Base-by-base conservation (phyloP, 2,113 vertebrate species). In the Haplochromis vanheusdeni region DNA sequence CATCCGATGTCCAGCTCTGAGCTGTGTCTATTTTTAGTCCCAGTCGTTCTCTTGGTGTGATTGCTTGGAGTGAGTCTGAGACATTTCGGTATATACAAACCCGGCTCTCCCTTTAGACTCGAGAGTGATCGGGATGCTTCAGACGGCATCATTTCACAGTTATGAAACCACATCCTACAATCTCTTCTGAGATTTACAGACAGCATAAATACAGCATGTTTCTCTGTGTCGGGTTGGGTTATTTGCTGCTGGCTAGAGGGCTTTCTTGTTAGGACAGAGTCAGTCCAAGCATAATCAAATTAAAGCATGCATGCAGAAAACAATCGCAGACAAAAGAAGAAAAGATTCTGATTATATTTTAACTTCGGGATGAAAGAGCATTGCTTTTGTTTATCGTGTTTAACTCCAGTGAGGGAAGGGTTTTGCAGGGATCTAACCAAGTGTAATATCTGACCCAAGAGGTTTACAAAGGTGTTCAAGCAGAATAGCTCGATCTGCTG, bases 21-120 rank as follows among this genome's bases (percentile, higher is more conserved):
- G 91, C 86, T 70, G 37, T 31, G 58, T 82, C 90, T 93, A 91
- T 95, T 91, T 94, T 92, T 93, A 92, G 89, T 51, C 52, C 28
- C 4, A 9, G 82, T 84, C 68, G 5, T 73, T 77, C 84, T 93
- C 82, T 85, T 45, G 82, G 83, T 82, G 83, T 83, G 89, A 91
- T 90, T 88, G 86, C 89, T 83, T 79, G 7, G 51, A 87, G 85
- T 42, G 60, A 87, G 77, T 70, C 85, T 79, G 85, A 93, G 89
- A 91, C 87, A 33, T 87, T 83, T 89, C 10, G 58, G 91, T 92
- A 91, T 89, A 94, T 73, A 90, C 80, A 89, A 86, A 87, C 77
- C 58, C 12, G 19, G 37, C 54, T 82, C 75, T 79, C 60, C 14
- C 17, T 58, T 86, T 37, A 55, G 75, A 85, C 68, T 42, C 17